Evolutionary conservation across 2,888 invertebrate species (phyloP).

Genomic region (Trichopoda pennipes): DNA sequence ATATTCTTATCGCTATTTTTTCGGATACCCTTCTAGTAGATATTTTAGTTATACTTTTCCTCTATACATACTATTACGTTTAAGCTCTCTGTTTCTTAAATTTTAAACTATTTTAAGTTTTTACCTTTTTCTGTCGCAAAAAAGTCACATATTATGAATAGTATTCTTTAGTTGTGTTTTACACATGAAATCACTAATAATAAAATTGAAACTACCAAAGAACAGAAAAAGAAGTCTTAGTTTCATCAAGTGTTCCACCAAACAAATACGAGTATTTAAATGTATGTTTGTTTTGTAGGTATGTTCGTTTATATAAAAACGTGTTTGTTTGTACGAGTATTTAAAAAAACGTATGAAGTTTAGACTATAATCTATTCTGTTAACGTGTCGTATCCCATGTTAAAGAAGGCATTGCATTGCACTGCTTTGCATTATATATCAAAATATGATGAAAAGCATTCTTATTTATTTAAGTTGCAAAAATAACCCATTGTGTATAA

Average conservation of each 20-base stretch:
- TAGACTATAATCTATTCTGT: slow-evolving; percentile 59
- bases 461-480: neutral
- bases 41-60: neutral
- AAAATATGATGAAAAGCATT: slow-evolving; percentile 23
- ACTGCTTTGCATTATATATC: slow-evolving; percentile 46
- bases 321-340: slow-evolving; percentile 10
- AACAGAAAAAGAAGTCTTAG: slow-evolving; percentile 15
- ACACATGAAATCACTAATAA: slow-evolving; percentile 75
- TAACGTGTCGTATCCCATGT: slow-evolving; percentile 59
- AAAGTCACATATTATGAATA: slow-evolving; percentile 50
- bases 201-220: slow-evolving; percentile 73
- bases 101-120: slow-evolving; percentile 11
- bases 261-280: slow-evolving; percentile 17
- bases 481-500: slow-evolving; percentile 36
- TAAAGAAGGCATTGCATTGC: slow-evolving; percentile 51
- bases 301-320: slow-evolving; percentile 8
- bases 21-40: neutral
- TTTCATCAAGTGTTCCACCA: slow-evolving; percentile 21
- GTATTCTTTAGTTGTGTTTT: slow-evolving; percentile 61
- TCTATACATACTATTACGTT: neutral
- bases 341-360: slow-evolving; percentile 14
- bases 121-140: slow-evolving; percentile 1
- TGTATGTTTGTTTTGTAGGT: slow-evolving; percentile 35
- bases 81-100: slow-evolving; percentile 21
- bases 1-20: too few species aligned